These are phyloP conservation scores for Neocrepidodera transversa DNA, from an alignment of 2,888 invertebrate genomes.

Conservation along the genomic window DNA sequence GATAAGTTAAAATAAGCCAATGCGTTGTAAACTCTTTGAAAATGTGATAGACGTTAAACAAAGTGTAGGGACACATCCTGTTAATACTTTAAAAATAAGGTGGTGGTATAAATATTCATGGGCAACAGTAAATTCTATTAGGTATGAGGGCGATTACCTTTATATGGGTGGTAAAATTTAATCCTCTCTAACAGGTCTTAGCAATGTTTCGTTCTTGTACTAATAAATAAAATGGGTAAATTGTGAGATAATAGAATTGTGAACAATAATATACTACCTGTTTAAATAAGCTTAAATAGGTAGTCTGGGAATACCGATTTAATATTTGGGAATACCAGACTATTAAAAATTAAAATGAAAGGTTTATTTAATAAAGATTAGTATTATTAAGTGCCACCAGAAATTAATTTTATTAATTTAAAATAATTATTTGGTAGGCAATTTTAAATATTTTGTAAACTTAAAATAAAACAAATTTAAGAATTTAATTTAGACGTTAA, in stretches of 20 bases:
- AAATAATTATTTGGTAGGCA: too few species aligned
- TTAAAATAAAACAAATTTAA: too few species aligned
- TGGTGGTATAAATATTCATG: slow-evolving; percentile 28
- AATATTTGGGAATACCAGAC: background rate
- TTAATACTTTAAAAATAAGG: slow-evolving; percentile 16
- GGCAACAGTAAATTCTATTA: slow-evolving; percentile 18
- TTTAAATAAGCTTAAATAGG: background rate
- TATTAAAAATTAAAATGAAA: too few species aligned
- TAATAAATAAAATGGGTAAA: background rate
- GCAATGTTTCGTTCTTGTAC: background rate
- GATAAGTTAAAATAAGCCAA: background rate
- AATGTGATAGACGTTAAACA: slow-evolving; percentile 17
- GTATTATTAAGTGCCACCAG: too few species aligned
- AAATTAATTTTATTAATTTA: too few species aligned
- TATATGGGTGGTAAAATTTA: slow-evolving; percentile 23
- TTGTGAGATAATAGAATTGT: background rate
- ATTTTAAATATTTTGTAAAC: too few species aligned
- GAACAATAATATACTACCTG: background rate
- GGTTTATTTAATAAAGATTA: too few species aligned
- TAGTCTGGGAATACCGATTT: too few species aligned
- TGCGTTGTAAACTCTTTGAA: background rate
- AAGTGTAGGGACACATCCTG: slow-evolving; percentile 10
- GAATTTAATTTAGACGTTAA: too few species aligned
- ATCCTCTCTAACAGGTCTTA: slow-evolving; percentile 15
- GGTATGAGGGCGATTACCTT: slow-evolving; percentile 26